phyloP scores from a whole-genome alignment of 1,140 invertebrate genomes.

The Cyclargus thomasi region DNA sequence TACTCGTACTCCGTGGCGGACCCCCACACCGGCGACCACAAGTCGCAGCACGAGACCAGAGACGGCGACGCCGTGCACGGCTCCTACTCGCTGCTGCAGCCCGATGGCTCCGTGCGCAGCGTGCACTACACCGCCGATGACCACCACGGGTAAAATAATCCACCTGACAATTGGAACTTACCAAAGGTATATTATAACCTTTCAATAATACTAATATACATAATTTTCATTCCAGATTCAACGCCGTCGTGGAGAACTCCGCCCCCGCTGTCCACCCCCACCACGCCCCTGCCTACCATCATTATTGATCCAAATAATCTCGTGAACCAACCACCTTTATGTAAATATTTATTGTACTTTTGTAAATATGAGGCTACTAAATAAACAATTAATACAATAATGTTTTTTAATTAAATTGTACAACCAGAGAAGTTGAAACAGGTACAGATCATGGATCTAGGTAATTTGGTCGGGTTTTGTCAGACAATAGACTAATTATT shows the following conservation, averaged over 20 bases:
- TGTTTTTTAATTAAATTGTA: too few relatives aligned
- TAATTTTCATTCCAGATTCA: slow-evolving; percentile 40
- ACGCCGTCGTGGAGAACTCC: slow-evolving; percentile 65
- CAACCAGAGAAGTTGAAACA: too few relatives aligned
- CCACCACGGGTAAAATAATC: slow-evolving; percentile 36
- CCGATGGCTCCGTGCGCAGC: slow-evolving; percentile 57
- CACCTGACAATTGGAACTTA: neutral
- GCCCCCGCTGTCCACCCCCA: slow-evolving; percentile 32
- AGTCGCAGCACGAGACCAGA: too few relatives aligned
- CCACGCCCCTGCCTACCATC: slow-evolving; percentile 27
- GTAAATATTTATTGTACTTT: too few relatives aligned
- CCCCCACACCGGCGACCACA: too few relatives aligned
- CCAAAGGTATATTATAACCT: neutral
- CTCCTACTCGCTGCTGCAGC: slow-evolving; percentile 52
- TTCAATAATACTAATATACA: neutral
- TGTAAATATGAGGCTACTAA: too few relatives aligned
- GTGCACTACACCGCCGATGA: slow-evolving; percentile 61
- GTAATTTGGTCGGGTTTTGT: too few relatives aligned
- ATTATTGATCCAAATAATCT: slow-evolving; percentile 21
- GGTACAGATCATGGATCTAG: too few relatives aligned
- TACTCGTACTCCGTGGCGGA: too few relatives aligned
- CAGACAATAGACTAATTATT: too few relatives aligned
- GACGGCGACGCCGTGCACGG: slow-evolving; percentile 55
- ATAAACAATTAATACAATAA: too few relatives aligned
- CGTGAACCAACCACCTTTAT: too few relatives aligned